Evolutionary conservation across 1,140 invertebrate species (phyloP).

Genomic region (Pogonognathellus flavescens): DNA sequence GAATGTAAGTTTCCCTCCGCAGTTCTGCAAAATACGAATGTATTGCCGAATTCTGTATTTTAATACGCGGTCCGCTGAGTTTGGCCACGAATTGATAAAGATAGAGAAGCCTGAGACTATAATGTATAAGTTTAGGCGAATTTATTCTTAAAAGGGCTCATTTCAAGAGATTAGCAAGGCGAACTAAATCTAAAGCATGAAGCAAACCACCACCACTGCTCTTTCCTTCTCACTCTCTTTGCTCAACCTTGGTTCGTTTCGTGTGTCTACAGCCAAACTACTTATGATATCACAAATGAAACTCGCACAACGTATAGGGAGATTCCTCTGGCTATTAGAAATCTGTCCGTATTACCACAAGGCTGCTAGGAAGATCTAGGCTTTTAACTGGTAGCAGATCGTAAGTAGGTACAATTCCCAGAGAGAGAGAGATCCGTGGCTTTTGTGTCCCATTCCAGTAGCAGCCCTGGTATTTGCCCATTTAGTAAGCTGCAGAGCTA

Average conservation of each 20-base stretch:
- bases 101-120: neutral
- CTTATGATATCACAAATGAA: too few species aligned
- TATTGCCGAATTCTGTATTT: too few species aligned
- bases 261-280: neutral
- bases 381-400: too few species aligned
- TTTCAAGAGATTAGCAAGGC: constrained; percentile 6
- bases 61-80: neutral
- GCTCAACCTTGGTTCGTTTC: neutral
- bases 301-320: too few species aligned
- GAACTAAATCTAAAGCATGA: constrained; percentile 25
- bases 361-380: too few species aligned
- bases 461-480: neutral
- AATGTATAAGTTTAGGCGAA: neutral
- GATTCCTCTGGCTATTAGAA: too few species aligned
- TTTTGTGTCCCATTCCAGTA: neutral
- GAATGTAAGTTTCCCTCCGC: too few species aligned
- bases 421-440: too few species aligned
- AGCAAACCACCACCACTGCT: neutral
- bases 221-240: neutral
- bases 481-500: constrained; percentile 2
- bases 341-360: too few species aligned
- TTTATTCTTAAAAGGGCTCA: constrained; percentile 31
- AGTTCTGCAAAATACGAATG: too few species aligned
- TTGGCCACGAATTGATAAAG: neutral
- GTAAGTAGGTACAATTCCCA: too few species aligned